Base-by-base conservation (phyloP, 2,888 invertebrate genomes). In the Sabellastarte sp. region DNA sequence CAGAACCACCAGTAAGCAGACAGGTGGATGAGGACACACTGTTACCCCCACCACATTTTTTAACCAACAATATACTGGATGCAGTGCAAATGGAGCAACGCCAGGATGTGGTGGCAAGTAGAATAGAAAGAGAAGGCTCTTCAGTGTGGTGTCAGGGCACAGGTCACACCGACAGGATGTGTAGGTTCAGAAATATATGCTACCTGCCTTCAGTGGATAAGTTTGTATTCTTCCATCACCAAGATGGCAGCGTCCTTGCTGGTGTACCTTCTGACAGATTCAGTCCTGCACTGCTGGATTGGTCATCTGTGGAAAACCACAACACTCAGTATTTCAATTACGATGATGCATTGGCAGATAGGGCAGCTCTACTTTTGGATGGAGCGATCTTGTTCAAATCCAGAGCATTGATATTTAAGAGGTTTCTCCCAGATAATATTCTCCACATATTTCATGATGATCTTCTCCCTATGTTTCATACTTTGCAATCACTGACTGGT, bases 401-500 rank as follows among this genome's bases (percentile, higher is more conserved):
- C 10, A 50, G 31, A 2, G 30, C 26, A 15, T 71, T 85, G 33
- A 65, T 85, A 2, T 70, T 86, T 28, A 77, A 76, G 57, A 76
- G 86, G 10, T 87, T 87, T 70, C 85, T 86, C 69, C 83, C 86
- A 1, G 86, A 86, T 68, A 87, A 87, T 73, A 73, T 87, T n/a
- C 86, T 87, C 86, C 87, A 87, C 77, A 83, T 85, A 5, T 73
- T 87, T 51, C 87, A 87, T 74, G 87, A 87, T 76, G 87, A 87
- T 72, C 73, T 87, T 1, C 67, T 87, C 24, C 86, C 87, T 1
- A 63, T 86, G 20, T 83, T 76, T 73, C 66, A 76, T 50, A 85
- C 85, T 3, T 74, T 80, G 57, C 71, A 78, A 30, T 71, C 78
- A 41, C 66, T 83, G 10, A 75, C 73, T n/a, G 62, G 59, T 26